Percentiles rank a stretch among this genome's conserved stretches.
phyloP scores from a whole-genome alignment of 2,797 vertebrate species.

The Sternotherus odoratus region DNA sequence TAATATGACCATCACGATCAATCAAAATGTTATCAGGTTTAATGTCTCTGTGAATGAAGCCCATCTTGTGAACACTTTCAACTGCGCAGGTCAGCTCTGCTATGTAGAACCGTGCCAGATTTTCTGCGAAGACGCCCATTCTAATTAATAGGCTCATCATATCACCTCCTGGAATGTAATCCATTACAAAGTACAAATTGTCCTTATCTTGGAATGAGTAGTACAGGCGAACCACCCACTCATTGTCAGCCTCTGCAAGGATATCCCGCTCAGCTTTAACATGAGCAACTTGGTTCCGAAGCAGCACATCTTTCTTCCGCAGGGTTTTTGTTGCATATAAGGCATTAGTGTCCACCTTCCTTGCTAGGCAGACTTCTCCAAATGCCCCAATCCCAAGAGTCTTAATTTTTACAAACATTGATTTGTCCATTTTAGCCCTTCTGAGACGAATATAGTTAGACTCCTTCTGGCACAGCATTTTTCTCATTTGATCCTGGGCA shows the following conservation, averaged over 20 bases:
- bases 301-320: conserved; percentile 96
- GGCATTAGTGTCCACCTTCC: conserved; percentile 95
- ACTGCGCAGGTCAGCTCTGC: conserved; percentile 96
- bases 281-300: conserved; percentile 97
- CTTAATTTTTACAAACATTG: conserved; percentile 98
- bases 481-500: conserved; percentile 98
- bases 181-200: conserved; percentile 99
- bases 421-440: conserved; percentile 99
- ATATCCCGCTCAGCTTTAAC: conserved; percentile 98
- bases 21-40: conserved; percentile 99
- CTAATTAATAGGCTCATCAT: conserved; percentile 99
- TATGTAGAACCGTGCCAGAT: conserved; percentile 96
- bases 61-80: conserved; percentile 99
- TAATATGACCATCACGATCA: conserved; percentile 97
- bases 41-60: conserved; percentile 99
- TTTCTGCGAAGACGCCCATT: conserved; percentile 95
- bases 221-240: conserved; percentile 98
- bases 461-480: conserved; percentile 98
- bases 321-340: conserved; percentile 98
- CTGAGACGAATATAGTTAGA: conserved; percentile 98
- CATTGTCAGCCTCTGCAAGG: conserved; percentile 97
- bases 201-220: conserved; percentile 99
- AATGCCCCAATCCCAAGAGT: conserved; percentile 97
- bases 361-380: conserved; percentile 95
- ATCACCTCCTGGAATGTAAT: conserved; percentile 98